Base-by-base conservation (phyloP, 2,113 vertebrate species). In the Sardina pilchardus region DNA sequence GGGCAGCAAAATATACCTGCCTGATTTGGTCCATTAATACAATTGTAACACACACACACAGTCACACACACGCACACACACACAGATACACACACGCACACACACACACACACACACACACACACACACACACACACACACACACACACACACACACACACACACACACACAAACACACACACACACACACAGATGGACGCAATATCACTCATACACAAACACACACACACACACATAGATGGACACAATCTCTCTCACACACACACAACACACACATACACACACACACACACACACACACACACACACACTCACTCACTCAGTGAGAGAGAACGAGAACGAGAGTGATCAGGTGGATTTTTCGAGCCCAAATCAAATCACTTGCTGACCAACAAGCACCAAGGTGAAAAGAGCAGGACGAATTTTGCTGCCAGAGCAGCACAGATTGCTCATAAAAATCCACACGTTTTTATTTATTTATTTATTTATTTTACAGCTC, bases 21-120 rank as follows among this genome's bases (percentile, higher is more conserved):
- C n/a, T 63, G 59, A 24, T 63, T 67, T 67, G 63, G 63, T 67
- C 63, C n/a, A 67, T 67, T 67, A 67, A 67, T 67, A 63, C 59
- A 1, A 63, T 10, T 63, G 6, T 63, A 63, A 36, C 67, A 36
- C 26, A 75, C 26, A 75, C 67, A 75, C 30, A 16, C 26, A 30
- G 10, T 4, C 30, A 78, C 30, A 36, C 71, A 78, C 71, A 36
- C 30, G 39, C 71, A 36, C 30, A 78, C 71, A 78, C 26, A 34
- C 71, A 78, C 26, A 78, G 24, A 63, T 24, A 63, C 19, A 21
- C 56, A 59, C 17, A 59, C 56, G 24, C 12, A 59, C 56, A 59
- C 19, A 63, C 56, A 63, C 17, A n/a, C 56, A 63, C 24, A 63
- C 24, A 26, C 24, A 63, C n/a, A 26, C n/a, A 26, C 59, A 63